Evolutionary conservation across 2,888 invertebrate species (phyloP), one percentile per base, ranked within the genome.

Genomic region (Chloroclystis v-ata): DNA sequence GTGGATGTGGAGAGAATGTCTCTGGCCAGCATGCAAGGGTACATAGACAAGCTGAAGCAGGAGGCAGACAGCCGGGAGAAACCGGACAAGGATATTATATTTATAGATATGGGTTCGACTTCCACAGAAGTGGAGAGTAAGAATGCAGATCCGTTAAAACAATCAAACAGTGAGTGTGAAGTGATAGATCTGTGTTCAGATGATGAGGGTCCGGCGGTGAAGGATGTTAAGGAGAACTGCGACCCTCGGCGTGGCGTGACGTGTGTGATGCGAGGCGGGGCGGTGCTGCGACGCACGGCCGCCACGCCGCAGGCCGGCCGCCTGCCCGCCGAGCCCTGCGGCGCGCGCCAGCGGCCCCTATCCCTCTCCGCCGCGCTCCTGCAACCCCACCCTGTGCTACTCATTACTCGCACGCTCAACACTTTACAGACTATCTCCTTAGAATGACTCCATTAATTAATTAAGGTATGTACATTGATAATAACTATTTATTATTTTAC

Each of bases 141-240:
- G 48, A 61, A 53, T 53, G 56, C 63, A 39, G 84, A 85, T 55
- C 82, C 84, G 4, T 60, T 85, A 43, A 78, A 78, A 51, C 66
- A 77, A 44, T 52, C 60, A 20, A 81, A 81, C 35, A 67, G 62
- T 59, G 82, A 79, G n/a, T 82, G 82, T 78, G 89, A 90, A 65
- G 90, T 91, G 69, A 92, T 92, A 60, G 91, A 92, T 69, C 85
- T 92, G 67, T 92, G 92, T 72, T 92, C 92, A 1, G 92, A 92
- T 47, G 92, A 92, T 59, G 92, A 92, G 51, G 69, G 68, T 58
- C 60, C 74, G 30, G 72, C 72, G 65, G 80, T 69, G 6, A 85
- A 83, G 53, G 85, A 86, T 57, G 43, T 43, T 28, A 44, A 85
- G 55, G 85, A 86, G 59, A 86, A 86, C 57, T 81, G 78, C 66